phyloP scores from a whole-genome alignment of 2,113 vertebrate genomes.

The Columbina picui region DNA sequence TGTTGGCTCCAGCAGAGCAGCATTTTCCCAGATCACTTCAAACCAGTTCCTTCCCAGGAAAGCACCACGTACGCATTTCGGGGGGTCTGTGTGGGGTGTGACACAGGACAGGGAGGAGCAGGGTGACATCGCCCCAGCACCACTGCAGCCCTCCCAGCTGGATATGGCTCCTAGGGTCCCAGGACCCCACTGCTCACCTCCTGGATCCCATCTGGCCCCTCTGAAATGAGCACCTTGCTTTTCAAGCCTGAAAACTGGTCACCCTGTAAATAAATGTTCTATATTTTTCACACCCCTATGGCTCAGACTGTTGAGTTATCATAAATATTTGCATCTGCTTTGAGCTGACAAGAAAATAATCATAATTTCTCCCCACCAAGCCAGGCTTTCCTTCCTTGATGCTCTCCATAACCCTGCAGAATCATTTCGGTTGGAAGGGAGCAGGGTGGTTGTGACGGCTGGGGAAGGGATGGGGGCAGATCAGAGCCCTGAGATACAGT shows the following conservation, averaged over 20 bases:
- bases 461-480: not conserved
- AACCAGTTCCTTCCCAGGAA: not conserved
- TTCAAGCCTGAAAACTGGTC: not conserved
- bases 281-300: not conserved
- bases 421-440: not conserved
- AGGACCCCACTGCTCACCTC: not conserved
- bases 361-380: not conserved
- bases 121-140: not conserved
- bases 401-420: not conserved
- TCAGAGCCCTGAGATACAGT: not conserved
- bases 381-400: not conserved
- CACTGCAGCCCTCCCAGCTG: not conserved
- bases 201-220: not conserved
- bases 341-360: not conserved
- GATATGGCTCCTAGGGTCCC: not conserved
- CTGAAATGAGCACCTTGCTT: not conserved
- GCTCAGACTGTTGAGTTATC: not conserved
- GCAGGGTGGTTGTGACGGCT: not conserved
- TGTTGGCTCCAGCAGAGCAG: not conserved
- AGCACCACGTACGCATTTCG: not conserved
- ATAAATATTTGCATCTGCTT: not conserved
- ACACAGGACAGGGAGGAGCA: not conserved
- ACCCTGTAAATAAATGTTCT: constrained; percentile 42
- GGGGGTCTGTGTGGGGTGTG: not conserved
- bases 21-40: not conserved